Conservation (phyloP, 2,113 vertebrate genomes). For the Tachycineta bicolor region DNA sequence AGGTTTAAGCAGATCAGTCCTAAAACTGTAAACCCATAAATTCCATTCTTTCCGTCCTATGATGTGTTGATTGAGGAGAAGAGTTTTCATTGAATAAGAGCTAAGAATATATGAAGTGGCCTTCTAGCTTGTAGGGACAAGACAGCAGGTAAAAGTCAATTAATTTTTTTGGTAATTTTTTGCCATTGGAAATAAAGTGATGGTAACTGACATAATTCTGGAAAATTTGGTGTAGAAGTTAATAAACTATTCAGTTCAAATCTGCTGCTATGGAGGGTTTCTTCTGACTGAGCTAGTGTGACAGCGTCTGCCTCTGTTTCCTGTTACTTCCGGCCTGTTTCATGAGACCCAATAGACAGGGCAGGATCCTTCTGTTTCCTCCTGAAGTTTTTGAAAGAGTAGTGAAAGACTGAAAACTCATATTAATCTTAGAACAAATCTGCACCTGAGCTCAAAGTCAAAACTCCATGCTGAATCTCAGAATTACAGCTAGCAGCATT, state of each 20-base stretch:
- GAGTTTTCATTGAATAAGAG: not conserved
- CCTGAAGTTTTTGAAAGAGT: not conserved
- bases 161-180: not conserved
- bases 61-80: accelerated
- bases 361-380: not conserved
- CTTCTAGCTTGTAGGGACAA: not conserved
- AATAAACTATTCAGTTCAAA: not conserved
- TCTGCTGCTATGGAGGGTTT: not conserved
- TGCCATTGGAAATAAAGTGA: not conserved
- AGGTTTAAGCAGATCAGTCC: not conserved
- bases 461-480: not conserved
- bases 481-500: not conserved
- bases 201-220: not conserved
- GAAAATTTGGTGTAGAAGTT: not conserved
- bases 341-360: not conserved
- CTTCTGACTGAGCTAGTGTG: not conserved
- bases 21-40: not conserved
- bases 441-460: not conserved
- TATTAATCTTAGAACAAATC: not conserved
- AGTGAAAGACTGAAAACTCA: not conserved
- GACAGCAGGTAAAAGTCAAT: not conserved
- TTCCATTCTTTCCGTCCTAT: not conserved
- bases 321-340: not conserved
- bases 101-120: not conserved
- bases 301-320: not conserved